Base-by-base conservation (phyloP, 2,888 invertebrate species). In the Trypoxylon attenuatum region DNA sequence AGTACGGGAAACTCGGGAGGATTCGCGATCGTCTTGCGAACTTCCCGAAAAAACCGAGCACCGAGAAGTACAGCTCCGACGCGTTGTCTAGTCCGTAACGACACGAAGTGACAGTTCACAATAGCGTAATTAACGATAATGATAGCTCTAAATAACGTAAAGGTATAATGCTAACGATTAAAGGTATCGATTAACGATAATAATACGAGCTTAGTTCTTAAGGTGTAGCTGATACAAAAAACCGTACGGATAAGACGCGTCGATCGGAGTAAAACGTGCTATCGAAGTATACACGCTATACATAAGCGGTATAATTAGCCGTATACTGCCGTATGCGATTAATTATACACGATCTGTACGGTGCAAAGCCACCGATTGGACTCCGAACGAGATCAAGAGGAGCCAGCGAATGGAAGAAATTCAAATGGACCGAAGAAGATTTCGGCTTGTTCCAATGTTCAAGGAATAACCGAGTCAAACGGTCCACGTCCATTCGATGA, bases 201-300 rank as follows among this genome's bases (percentile, higher is more conserved):
- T 59, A 60, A 67, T 67, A 70, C 67, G 70, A 71, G 69, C 67
- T 69, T 71, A 71, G 67, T 52, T 52, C 43, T 52, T 68, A 69
- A 68, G 68, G n/a, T 33, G 49, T 69, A 68, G 68, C 29, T 63
- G 53, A 55, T 64, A 63, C 27, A 41, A n/a, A 55, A 15, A 23
- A 22, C n/a, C 43, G 29, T n/a, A 16, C 15, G 13, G 10, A 25
- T n/a, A 10, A 29, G 25, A 5, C 6, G 3, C 10, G 19, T 45
- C 13, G 47, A 25, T 47, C 38, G n/a, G 38, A 21, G 45, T 41
- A 45, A 56, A 22, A 27, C 16, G 13, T 18, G 25, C 43, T 42
- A 23, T 13, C 25, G 38, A 50, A 29, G 49, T 42, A 18, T 39
- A 21, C 38, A 21, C 57, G 8, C 25, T n/a, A 49, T 19, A 45